Conservation (phyloP, 2,113 vertebrate genomes). For the Caranx ignobilis region DNA sequence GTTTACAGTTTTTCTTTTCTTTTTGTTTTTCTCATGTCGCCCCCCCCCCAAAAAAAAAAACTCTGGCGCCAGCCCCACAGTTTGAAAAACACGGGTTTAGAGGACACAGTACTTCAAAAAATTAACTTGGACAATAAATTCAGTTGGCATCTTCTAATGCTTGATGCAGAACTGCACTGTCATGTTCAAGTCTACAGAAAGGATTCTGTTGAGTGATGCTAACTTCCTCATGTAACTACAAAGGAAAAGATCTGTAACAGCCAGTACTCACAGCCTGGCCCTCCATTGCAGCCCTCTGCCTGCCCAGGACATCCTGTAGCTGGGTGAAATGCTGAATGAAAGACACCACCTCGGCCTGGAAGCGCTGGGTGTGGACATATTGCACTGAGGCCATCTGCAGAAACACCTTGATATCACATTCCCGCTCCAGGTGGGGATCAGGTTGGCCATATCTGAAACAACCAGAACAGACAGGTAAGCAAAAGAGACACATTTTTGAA, state of each 20-base stretch:
- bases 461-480: slow-evolving; percentile 1
- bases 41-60: too few relatives aligned
- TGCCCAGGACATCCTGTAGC: slow-evolving; percentile 94
- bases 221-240: background rate
- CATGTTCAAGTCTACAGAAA: background rate
- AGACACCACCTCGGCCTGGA: slow-evolving; percentile 95
- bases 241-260: background rate
- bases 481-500: background rate
- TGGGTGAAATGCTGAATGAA: slow-evolving; percentile 98
- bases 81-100: too few relatives aligned
- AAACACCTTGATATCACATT: slow-evolving; percentile 90
- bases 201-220: background rate
- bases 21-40: too few relatives aligned
- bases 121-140: background rate
- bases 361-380: slow-evolving; percentile 97
- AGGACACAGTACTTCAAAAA: background rate
- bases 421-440: slow-evolving; percentile 86
- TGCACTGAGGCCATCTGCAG: slow-evolving; percentile 96
- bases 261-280: slow-evolving; percentile 90
- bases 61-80: too few relatives aligned
- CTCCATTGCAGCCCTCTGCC: slow-evolving; percentile 94
- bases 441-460: slow-evolving; percentile 86
- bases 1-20: too few relatives aligned
- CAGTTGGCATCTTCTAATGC: background rate
- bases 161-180: background rate